Evolutionary conservation across 2,888 invertebrate species (phyloP), one percentile per base, ranked within the genome.

Genomic region (Encarsia formosa): DNA sequence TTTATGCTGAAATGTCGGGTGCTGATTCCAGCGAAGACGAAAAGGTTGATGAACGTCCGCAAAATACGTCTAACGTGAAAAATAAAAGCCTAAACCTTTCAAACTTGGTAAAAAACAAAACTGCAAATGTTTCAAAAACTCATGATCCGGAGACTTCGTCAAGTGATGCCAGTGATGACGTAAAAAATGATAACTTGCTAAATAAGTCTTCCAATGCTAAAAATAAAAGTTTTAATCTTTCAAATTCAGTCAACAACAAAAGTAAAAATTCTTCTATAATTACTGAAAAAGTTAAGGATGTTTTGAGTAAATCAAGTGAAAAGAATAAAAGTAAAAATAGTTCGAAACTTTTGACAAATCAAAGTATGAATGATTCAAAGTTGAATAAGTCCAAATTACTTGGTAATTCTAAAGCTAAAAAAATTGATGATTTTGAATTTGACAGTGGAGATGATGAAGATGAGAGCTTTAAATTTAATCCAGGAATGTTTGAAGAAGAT

Each of bases 391-490:
- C 29, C 8, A 15, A n/a, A 34, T 6, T n/a, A n/a, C 1, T 34
- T 11, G 5, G n/a, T 15, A 13, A 5, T 13, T 34, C 34, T 6
- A n/a, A 34, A n/a, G 8, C 13, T 6, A 34, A 11, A n/a, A 13
- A 5, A n/a, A n/a, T 15, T 11, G 34, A 34, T 9, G 34, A 34
- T 11, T 34, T 15, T 9, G n/a, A 34, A n/a, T n/a, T n/a, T n/a
- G n/a, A n/a, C n/a, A n/a, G n/a, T n/a, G n/a, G n/a, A 6, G 37
- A 22, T 5, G 11, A 5, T 9, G 37, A 56, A 47, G 16, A 37
- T 9, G 16, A 42, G 40, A 32, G 55, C 41, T 49, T 41, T 56
- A 53, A 38, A 58, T n/a, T n/a, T n/a, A 37, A 34, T 9, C 34
- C 34, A 34, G 15, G 34, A n/a, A n/a, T n/a, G 9, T 34, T 37